phyloP scores from a whole-genome alignment of 2,113 vertebrate genomes.

The Tricholaema leucomelas region DNA sequence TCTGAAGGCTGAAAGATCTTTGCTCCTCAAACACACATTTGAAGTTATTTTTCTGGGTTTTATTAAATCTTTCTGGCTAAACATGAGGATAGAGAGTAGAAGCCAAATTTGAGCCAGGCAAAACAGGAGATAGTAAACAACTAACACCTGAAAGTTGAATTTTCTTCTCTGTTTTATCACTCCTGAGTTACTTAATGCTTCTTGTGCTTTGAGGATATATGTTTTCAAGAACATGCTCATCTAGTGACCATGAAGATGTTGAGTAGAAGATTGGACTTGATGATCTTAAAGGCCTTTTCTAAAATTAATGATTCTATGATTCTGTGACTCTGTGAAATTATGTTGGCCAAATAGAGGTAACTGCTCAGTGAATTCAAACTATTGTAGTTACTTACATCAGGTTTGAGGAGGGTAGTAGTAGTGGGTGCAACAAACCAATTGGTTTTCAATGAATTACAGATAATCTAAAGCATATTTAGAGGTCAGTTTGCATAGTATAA shows the following conservation, averaged over 20 bases:
- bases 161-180: background rate
- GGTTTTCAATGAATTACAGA: background rate
- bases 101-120: background rate
- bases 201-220: background rate
- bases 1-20: background rate
- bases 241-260: too few species aligned
- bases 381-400: background rate
- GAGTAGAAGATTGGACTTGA: too few species aligned
- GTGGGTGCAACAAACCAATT: background rate
- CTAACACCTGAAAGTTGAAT: background rate
- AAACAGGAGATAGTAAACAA: too few species aligned
- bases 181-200: background rate
- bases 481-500: background rate
- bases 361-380: background rate
- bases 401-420: background rate
- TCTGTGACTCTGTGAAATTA: background rate
- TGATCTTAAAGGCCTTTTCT: too few species aligned
- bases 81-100: background rate
- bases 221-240: too few species aligned
- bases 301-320: too few species aligned
- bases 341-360: background rate
- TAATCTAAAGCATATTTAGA: background rate
- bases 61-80: background rate
- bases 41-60: too few species aligned
- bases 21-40: background rate